Percentiles rank a stretch among this genome's conserved stretches.
Evolutionary conservation across 2,113 vertebrate species (phyloP).

Genomic region (Hepsetus odoe): DNA sequence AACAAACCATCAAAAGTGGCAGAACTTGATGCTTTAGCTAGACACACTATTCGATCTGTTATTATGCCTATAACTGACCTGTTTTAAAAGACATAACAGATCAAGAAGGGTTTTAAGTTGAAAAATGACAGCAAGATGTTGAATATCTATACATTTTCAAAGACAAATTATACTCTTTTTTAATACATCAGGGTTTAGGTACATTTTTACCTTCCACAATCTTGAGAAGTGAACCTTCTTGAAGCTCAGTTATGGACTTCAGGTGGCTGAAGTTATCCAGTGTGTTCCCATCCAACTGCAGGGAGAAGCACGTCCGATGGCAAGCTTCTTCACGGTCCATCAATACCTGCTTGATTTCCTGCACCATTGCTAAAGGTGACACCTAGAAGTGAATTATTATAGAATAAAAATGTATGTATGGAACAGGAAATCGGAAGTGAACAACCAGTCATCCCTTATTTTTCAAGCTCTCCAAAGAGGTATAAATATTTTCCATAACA

Average conservation of each 20-base stretch:
- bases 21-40: no score
- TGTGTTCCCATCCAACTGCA: slow-evolving; percentile 85
- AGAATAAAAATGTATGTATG: background rate
- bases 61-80: no score
- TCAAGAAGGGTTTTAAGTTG: no score
- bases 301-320: slow-evolving; percentile 92
- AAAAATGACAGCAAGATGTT: no score
- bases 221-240: slow-evolving; percentile 85
- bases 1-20: no score
- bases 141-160: no score
- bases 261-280: slow-evolving; percentile 88
- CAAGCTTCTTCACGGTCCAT: slow-evolving; percentile 95
- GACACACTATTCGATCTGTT: no score
- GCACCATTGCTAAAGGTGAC: slow-evolving; percentile 90
- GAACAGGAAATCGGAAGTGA: background rate
- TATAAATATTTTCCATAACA: background rate
- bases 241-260: slow-evolving; percentile 82
- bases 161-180: no score
- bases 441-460: no score
- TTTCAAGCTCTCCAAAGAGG: no score
- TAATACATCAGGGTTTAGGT: background rate
- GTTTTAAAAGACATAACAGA: no score
- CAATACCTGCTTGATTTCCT: slow-evolving; percentile 92
- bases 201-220: slow-evolving; percentile 92
- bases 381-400: slow-evolving; percentile 73